Evolutionary conservation across 1,140 invertebrate genomes (phyloP), one percentile per base, ranked within the genome.

Genomic region (Psix sp.): DNA sequence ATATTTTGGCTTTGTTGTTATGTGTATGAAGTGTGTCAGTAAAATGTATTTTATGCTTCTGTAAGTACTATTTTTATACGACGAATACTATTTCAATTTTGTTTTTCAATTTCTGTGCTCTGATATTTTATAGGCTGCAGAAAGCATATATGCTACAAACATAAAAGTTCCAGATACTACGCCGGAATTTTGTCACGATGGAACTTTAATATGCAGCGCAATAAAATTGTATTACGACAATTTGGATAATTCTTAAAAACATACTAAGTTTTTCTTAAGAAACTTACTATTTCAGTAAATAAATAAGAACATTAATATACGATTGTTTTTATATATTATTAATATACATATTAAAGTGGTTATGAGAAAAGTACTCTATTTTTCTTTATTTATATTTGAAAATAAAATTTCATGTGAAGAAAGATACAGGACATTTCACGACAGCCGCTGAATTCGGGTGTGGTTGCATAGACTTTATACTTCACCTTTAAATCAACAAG

Each of bases 371-470:
- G n/a, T n/a, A n/a, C n/a, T n/a, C n/a, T n/a, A n/a, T n/a, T n/a
- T n/a, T n/a, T n/a, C n/a, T n/a, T n/a, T n/a, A n/a, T n/a, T n/a
- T n/a, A n/a, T n/a, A n/a, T n/a, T n/a, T n/a, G n/a, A n/a, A n/a
- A n/a, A n/a, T n/a, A n/a, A n/a, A n/a, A n/a, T n/a, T n/a, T n/a
- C n/a, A n/a, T n/a, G n/a, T n/a, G n/a, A n/a, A 48, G 21, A 62
- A 52, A 52, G 15, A 31, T 68, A 35, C 36, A 42, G 49, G 29
- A 71, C 51, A 63, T 57, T 63, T 71, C 49, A 71, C 57, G 57
- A 63, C 57, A 51, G 11, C 63, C 51, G 33, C 49, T 51, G 21
- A 71, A 63, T 71, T 71, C 67, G 38, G 57, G 57, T 71, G 67
- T 71, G 67, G 57, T 57, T 71, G 36, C 49, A 26, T 45, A 18